These are phyloP conservation scores for Myotis myotis DNA, from an alignment of 2,797 vertebrate genomes.

Conservation along the genomic window DNA sequence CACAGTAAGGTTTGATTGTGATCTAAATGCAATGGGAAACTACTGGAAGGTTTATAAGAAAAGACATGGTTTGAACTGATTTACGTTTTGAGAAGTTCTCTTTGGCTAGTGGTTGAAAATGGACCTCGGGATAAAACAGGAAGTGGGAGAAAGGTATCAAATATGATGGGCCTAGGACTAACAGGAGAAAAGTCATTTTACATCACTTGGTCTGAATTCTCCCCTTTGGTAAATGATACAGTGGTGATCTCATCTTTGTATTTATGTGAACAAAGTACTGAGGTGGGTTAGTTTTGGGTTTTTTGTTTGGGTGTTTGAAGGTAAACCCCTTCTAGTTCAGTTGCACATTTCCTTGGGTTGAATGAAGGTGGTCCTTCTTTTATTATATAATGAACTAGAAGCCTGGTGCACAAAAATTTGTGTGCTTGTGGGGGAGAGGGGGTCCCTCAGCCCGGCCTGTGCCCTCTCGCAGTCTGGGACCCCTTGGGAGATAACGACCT, in stretches of 20 bases:
- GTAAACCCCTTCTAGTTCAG: neutral
- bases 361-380: neutral
- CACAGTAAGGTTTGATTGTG: neutral
- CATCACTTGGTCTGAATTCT: neutral
- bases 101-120: neutral
- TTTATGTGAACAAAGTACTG: neutral
- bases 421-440: too few relatives aligned
- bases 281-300: neutral
- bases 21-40: neutral
- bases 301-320: constrained; percentile 35
- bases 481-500: too few relatives aligned
- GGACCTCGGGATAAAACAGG: neutral
- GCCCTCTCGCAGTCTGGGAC: too few relatives aligned
- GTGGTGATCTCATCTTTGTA: neutral
- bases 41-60: neutral
- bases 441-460: too few relatives aligned
- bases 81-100: neutral
- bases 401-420: too few relatives aligned
- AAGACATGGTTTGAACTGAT: neutral
- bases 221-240: neutral
- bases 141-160: neutral
- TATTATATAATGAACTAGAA: neutral
- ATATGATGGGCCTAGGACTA: neutral
- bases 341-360: neutral
- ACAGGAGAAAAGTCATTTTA: neutral